A percentile compares a stretch with the other conserved stretches of the same genome.
Conservation (phyloP, 2,888 invertebrate genomes). For the Drosophila colorata region DNA sequence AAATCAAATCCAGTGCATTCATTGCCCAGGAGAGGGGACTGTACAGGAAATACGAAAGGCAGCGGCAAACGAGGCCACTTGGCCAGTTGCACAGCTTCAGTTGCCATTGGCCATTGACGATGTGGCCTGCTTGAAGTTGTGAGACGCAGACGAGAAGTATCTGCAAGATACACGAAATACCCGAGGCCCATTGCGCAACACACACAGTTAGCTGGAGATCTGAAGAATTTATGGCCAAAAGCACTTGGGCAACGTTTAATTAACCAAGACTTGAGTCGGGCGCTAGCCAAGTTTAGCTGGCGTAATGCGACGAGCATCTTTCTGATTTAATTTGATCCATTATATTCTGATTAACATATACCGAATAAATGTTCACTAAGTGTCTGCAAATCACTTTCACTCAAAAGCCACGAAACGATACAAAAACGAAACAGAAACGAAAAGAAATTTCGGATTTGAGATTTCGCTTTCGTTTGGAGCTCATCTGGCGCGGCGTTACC, state of each 20-base stretch:
- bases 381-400: conserved; percentile 72
- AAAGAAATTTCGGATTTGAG: conserved; percentile 64
- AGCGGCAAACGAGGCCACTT: conserved; percentile 63
- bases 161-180: conserved; percentile 31
- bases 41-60: conserved; percentile 68
- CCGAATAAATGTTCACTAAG: conserved; percentile 55
- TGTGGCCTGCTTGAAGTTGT: conserved; percentile 29
- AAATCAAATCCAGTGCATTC: conserved; percentile 30
- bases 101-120: conserved; percentile 71
- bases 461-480: conserved; percentile 69
- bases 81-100: conserved; percentile 43
- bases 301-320: conserved; percentile 12
- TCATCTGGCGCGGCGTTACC: conserved; percentile 37
- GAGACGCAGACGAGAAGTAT: conserved; percentile 19
- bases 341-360: conserved; percentile 74
- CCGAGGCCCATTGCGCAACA: conserved; percentile 62
- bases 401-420: conserved; percentile 39
- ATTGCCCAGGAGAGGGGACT: conserved; percentile 32
- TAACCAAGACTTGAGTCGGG: conserved; percentile 30
- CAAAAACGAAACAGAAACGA: conserved; percentile 38
- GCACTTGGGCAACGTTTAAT: conserved; percentile 60
- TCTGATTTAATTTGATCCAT: conserved; percentile 34
- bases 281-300: conserved; percentile 1
- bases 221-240: conserved; percentile 65
- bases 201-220: not conserved